Percentiles rank a stretch among this genome's conserved stretches.
These are phyloP conservation scores for Scolanthus callimorphus DNA, from an alignment of 92 coral and sea anemone genomes.

Conservation along the genomic window DNA sequence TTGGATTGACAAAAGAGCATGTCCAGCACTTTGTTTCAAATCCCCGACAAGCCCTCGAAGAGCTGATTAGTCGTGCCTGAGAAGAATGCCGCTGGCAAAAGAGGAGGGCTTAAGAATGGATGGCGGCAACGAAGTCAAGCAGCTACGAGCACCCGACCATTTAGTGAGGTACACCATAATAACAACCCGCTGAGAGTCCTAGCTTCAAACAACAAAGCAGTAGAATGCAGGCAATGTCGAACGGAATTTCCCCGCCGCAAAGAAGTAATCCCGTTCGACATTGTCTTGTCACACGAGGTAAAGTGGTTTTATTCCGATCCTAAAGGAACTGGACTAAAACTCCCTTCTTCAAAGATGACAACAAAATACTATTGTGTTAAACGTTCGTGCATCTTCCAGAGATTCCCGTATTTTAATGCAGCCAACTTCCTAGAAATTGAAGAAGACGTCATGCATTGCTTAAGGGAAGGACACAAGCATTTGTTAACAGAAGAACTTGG, in stretches of 20 bases:
- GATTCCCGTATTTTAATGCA: too few species aligned
- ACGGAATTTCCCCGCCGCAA: constrained; percentile 46
- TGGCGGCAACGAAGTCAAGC: constrained; percentile 24
- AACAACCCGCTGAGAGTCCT: constrained; percentile 48
- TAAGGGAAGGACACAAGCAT: constrained; percentile 8
- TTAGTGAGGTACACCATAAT: constrained; percentile 39
- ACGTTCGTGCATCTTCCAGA: constrained; percentile 17
- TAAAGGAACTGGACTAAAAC: constrained; percentile 23
- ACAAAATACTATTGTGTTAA: constrained; percentile 35
- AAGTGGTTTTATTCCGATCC: constrained; percentile 43
- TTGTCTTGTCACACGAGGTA: constrained; percentile 42
- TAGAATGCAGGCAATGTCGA: constrained; percentile 31
- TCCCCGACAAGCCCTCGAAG: constrained; percentile 8
- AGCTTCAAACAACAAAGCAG: constrained; percentile 34
- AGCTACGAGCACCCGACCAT: constrained; percentile 13
- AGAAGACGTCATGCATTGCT: constrained; percentile 1
- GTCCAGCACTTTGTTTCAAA: constrained; percentile 12
- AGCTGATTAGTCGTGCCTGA: constrained; percentile 17
- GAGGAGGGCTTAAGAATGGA: constrained; percentile 39
- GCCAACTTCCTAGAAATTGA: background rate
- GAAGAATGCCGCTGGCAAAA: constrained; percentile 41
- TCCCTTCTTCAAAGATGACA: constrained; percentile 35
- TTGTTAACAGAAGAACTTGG: constrained; percentile 14
- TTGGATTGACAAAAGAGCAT: constrained; percentile 20
- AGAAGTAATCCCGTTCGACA: constrained; percentile 35